These are phyloP conservation scores for Malacoctenus gilli DNA, from an alignment of 2,797 vertebrate species.

Conservation along the genomic window DNA sequence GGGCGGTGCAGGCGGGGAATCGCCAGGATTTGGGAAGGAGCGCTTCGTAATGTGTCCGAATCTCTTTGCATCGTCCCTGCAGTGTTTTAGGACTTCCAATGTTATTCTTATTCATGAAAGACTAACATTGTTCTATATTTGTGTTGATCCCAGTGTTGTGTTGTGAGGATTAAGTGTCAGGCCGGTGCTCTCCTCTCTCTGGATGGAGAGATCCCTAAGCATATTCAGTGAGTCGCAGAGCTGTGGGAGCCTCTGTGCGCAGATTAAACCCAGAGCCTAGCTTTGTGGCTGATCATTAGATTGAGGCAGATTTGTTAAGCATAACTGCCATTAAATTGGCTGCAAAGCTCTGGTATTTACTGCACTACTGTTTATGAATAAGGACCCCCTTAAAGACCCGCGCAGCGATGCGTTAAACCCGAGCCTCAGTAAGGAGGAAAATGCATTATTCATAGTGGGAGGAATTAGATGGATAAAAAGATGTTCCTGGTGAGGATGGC, in stretches of 20 bases:
- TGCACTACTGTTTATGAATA: conserved; percentile 80
- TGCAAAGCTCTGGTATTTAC: conserved; percentile 80
- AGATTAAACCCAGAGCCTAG: conserved; percentile 75
- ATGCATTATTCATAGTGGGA: conserved; percentile 79
- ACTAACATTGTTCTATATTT: conserved; percentile 73
- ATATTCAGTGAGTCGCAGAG: conserved; percentile 74
- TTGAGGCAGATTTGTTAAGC: conserved; percentile 83
- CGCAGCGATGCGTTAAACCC: conserved; percentile 73
- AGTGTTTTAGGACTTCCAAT: conserved; percentile 67
- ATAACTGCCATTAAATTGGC: conserved; percentile 82
- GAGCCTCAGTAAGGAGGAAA: conserved; percentile 65
- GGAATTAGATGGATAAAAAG: conserved; percentile 82
- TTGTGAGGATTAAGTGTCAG: conserved; percentile 78
- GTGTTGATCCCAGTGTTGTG: conserved; percentile 77
- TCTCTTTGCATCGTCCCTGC: conserved; percentile 52
- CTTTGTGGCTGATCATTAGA: conserved; percentile 83
- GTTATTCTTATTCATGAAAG: conserved; percentile 81
- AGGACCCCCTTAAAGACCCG: conserved; percentile 76
- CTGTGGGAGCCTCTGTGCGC: conserved; percentile 63
- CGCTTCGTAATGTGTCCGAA: conserved; percentile 47
- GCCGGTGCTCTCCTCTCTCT: conserved; percentile 71
- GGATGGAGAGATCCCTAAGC: conserved; percentile 77
- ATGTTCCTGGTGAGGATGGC: conserved; percentile 76
- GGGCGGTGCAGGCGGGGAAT: conserved; percentile 49
- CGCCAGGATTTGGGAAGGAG: conserved; percentile 65